Percentiles rank a stretch among this genome's conserved stretches.
Evolutionary conservation across 2,888 invertebrate genomes (phyloP).

Genomic region (Drosophila paracracens): DNA sequence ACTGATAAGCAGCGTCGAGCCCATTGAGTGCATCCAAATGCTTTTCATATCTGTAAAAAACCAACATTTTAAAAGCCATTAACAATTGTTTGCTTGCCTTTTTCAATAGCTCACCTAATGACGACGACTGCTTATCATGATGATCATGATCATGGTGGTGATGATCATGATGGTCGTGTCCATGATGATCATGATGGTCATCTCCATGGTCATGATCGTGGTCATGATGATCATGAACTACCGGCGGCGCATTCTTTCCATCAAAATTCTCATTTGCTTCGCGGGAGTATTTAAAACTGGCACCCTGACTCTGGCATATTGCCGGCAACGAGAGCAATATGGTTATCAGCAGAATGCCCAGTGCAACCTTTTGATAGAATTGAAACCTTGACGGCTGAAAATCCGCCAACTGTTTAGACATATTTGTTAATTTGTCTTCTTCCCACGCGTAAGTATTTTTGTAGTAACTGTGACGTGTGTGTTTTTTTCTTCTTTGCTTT

Average conservation of each 20-base stretch:
- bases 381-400: slow-evolving; percentile 52
- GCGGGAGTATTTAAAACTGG: slow-evolving; percentile 93
- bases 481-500: slow-evolving; percentile 42
- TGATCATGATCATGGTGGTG: slow-evolving; percentile 49
- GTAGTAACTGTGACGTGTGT: slow-evolving; percentile 69
- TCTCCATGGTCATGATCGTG: slow-evolving; percentile 46
- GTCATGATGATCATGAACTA: slow-evolving; percentile 45
- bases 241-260: slow-evolving; percentile 49
- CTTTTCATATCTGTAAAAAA: slow-evolving; percentile 72
- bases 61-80: slow-evolving; percentile 14
- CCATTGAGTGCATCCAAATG: slow-evolving; percentile 92
- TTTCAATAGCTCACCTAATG: slow-evolving; percentile 65
- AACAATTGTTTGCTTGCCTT: neutral
- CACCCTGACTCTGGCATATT: slow-evolving; percentile 86
- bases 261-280: slow-evolving; percentile 85
- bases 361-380: slow-evolving; percentile 66
- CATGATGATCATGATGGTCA: slow-evolving; percentile 38
- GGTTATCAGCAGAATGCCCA: slow-evolving; percentile 73
- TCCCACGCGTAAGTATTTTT: slow-evolving; percentile 32
- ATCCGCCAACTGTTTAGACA: slow-evolving; percentile 62
- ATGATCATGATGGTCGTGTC: slow-evolving; percentile 49
- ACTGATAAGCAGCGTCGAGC: slow-evolving; percentile 96
- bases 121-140: slow-evolving; percentile 58
- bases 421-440: slow-evolving; percentile 28
- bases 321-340: slow-evolving; percentile 83